These are phyloP conservation scores for Dryobota labecula DNA, from an alignment of 2,888 invertebrate genomes.

Conservation along the genomic window DNA sequence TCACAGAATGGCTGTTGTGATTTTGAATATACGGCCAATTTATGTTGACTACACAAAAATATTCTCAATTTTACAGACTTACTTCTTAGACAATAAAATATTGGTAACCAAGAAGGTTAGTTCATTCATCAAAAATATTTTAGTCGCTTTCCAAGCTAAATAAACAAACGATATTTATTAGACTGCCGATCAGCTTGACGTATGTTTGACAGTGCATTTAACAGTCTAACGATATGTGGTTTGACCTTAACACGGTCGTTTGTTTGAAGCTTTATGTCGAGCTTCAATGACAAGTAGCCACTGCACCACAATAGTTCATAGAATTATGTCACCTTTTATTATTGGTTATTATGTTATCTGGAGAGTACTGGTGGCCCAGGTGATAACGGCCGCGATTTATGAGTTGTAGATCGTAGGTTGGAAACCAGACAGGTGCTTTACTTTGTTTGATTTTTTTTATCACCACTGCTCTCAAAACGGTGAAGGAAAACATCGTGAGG, in stretches of 20 bases:
- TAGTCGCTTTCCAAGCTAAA: neutral
- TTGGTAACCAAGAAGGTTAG: neutral
- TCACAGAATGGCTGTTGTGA: too few relatives aligned
- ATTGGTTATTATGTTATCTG: neutral
- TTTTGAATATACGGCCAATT: too few relatives aligned
- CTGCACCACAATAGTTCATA: neutral
- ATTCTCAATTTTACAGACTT: too few relatives aligned
- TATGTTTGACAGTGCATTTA: constrained; percentile 45
- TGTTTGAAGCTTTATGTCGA: constrained; percentile 20
- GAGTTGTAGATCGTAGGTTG: too few relatives aligned
- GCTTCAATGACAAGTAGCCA: neutral
- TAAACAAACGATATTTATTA: constrained; percentile 40
- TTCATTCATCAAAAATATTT: constrained; percentile 11
- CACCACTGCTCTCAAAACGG: too few relatives aligned
- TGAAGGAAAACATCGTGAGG: too few relatives aligned
- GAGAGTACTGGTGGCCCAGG: too few relatives aligned
- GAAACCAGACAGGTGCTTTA: too few relatives aligned
- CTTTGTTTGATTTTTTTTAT: too few relatives aligned
- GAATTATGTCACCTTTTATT: neutral
- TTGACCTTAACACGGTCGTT: constrained; percentile 7
- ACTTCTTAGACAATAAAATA: neutral
- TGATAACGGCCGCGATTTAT: too few relatives aligned
- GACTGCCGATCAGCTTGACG: constrained; percentile 35
- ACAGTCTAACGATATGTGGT: constrained; percentile 8
- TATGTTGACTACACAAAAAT: too few relatives aligned